Evolutionary conservation across 1,140 invertebrate species (phyloP), one percentile per base, ranked within the genome.

Genomic region (Eumeta japonica): DNA sequence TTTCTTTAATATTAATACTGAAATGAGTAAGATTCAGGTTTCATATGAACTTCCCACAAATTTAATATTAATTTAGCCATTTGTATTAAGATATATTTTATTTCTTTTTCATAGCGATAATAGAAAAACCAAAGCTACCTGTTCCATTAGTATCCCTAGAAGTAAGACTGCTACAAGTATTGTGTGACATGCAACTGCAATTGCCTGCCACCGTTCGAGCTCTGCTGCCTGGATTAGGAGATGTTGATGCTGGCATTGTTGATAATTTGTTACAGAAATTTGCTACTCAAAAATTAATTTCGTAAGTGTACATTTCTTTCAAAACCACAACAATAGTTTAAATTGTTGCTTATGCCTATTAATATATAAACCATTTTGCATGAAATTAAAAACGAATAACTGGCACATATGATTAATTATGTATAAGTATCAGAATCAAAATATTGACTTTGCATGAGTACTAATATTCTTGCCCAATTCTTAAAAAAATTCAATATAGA

Each of bases 251-350:
- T 3, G 60, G 55, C 1, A 71, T 72, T 32, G 64, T 75, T 4
- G 64, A 61, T 3, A 71, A 58, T 16, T 45, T 95, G 32, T 60
- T 96, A 0, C 83, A 90, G 46, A 96, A 95, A 64, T 87, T 96
- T 76, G 84, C 90, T 7, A 83, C 86, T 24, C 92, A 94, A 65
- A 88, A 91, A 50, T 74, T 95, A 11, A 88, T 96, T 42, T 86
- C 45, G 67, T 75, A 52, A 64, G 58, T 45, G 42, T 0, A 24
- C 0, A 27, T 7, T 31, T 5, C 2, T 29, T n/a, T n/a, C n/a
- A n/a, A n/a, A n/a, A n/a, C n/a, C 10, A 37, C 10, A 12, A 36
- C 13, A n/a, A 19, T 3, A 10, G 3, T 5, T 3, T 3, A 16
- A 7, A 33, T 17, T 12, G 31, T 11, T 5, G 7, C 31, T 5